These are phyloP conservation scores for Drosophila novamexicana DNA, from an alignment of 1,140 invertebrate species.

Conservation along the genomic window DNA sequence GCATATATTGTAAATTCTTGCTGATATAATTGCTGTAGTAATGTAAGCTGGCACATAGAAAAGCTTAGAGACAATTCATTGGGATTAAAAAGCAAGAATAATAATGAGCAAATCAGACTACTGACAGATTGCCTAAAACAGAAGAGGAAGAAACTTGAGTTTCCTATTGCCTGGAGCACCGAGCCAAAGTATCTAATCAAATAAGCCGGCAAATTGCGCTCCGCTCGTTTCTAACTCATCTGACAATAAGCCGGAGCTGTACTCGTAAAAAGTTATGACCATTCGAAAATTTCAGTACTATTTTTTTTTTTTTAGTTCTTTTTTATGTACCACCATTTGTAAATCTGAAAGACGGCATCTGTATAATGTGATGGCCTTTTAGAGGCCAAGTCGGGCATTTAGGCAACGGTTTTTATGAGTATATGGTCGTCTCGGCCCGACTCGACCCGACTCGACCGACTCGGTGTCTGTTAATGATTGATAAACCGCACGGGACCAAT, in stretches of 20 bases:
- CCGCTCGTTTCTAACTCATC: conserved; percentile 52
- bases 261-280: conserved; percentile 61
- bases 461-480: conserved; percentile 72
- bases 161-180: not conserved
- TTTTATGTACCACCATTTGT: conserved; percentile 61
- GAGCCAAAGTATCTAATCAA: conserved; percentile 53
- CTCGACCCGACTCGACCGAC: conserved; percentile 17
- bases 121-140: too few relatives aligned
- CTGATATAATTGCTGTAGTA: too few relatives aligned
- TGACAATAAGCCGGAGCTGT: conserved; percentile 18
- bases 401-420: conserved; percentile 57
- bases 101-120: too few relatives aligned
- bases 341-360: conserved; percentile 58
- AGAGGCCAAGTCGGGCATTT: conserved; percentile 60
- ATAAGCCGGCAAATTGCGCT: conserved; percentile 45
- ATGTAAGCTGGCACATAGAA: too few relatives aligned
- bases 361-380: conserved; percentile 69
- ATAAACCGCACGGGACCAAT: conserved; percentile 78
- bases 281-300: conserved; percentile 44
- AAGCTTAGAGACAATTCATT: too few relatives aligned
- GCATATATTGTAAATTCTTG: too few relatives aligned
- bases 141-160: conserved; percentile 5
- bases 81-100: too few relatives aligned
- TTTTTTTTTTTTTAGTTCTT: conserved; percentile 21
- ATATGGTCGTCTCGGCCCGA: not conserved